Conservation (phyloP, 2,113 vertebrate genomes). For the Eleginops maclovinus region DNA sequence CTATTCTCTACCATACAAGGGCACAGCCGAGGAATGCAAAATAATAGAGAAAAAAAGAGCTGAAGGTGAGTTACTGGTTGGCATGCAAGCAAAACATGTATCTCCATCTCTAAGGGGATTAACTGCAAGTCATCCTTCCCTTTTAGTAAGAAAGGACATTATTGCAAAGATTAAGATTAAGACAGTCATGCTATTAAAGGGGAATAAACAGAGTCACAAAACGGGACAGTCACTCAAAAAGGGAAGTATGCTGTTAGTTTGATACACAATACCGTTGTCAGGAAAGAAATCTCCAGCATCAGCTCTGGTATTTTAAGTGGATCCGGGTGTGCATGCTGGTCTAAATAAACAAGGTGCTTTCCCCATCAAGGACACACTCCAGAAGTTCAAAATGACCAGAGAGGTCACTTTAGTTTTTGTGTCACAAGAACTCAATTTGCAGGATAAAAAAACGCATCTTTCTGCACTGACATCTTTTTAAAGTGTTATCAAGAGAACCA, state of each 20-base stretch:
- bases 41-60: background rate
- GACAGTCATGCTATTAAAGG: too few species aligned
- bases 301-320: slow-evolving; percentile 56
- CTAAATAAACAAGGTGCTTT: slow-evolving; percentile 45
- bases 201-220: too few species aligned
- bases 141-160: background rate
- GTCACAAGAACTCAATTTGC: background rate
- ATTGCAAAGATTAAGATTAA: background rate
- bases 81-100: background rate
- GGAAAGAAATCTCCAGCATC: slow-evolving; percentile 30
- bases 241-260: background rate
- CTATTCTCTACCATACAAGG: slow-evolving; percentile 30
- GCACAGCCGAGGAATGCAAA: slow-evolving; percentile 30
- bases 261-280: background rate
- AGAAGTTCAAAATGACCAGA: slow-evolving; percentile 2
- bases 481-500: background rate
- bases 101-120: background rate
- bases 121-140: too few species aligned
- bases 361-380: slow-evolving; percentile 2
- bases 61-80: slow-evolving; percentile 10
- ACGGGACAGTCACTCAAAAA: too few species aligned
- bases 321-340: slow-evolving; percentile 49
- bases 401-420: background rate
- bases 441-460: background rate
- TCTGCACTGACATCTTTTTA: background rate